A percentile compares a stretch with the other conserved stretches of the same genome.
Evolutionary conservation across 2,797 vertebrate species (phyloP).

Genomic region (Rallus crepitans): DNA sequence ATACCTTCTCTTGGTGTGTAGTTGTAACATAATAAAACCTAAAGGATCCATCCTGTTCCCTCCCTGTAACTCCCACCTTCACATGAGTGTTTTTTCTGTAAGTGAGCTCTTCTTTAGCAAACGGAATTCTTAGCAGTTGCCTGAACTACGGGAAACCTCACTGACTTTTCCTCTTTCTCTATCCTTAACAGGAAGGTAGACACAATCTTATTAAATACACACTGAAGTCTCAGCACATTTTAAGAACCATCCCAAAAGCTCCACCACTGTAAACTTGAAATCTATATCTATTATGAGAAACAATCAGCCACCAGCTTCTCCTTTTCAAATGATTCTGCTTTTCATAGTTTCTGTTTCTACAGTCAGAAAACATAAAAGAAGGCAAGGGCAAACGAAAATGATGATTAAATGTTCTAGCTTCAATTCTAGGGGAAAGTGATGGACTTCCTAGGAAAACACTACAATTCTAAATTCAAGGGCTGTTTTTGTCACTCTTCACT

Average conservation of each 20-base stretch:
- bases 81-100: neutral
- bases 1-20: neutral
- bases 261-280: neutral
- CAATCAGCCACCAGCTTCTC: neutral
- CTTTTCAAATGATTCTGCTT: neutral
- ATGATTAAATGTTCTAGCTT: neutral
- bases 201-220: neutral
- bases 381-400: neutral
- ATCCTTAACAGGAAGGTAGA: neutral
- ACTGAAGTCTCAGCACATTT: neutral
- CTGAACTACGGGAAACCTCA: neutral
- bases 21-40: neutral
- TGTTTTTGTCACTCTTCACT: neutral
- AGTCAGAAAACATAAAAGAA: neutral
- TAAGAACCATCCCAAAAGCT: neutral
- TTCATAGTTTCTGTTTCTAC: constrained; percentile 18
- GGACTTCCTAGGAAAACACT: neutral
- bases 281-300: neutral
- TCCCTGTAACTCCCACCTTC: neutral
- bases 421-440: neutral
- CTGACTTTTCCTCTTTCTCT: neutral
- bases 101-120: neutral
- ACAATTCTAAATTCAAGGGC: neutral
- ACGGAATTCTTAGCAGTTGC: neutral
- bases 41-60: neutral